Base-by-base conservation (phyloP, 2,888 invertebrate species). In the Adineta ricciae region DNA sequence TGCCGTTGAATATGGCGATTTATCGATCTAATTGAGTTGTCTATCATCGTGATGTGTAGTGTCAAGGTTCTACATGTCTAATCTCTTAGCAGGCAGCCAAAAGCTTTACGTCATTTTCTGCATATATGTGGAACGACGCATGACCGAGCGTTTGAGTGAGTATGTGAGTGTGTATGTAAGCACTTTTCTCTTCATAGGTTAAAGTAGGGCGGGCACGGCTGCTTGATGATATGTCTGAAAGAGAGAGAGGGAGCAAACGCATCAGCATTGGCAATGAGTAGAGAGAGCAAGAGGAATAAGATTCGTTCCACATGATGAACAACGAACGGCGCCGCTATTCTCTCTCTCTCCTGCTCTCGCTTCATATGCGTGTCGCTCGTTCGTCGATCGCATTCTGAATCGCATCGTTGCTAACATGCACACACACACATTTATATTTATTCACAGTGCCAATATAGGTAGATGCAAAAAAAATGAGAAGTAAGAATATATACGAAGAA, bases 301-400 rank as follows among this genome's bases (percentile, higher is more conserved):
- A 38, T 78, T 78, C 78, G 78, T 78, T 78, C 78, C 78, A 78
- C 78, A 78, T 78, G 78, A 78, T 78, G 78, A 78, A 78, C 78
- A 78, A 78, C 78, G 64, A 64, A 64, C 64, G 64, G 32, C 64
- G 64, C 64, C 64, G 32, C 19, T 7, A 64, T 64, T 64, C 32
- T 64, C 64, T 64, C 64, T 64, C 64, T 64, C n/a, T n/a, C 64
- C 19, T 46, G 5, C 46, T 46, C 46, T 46, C 11, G 46, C 32
- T 32, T 19, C 64, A 64, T 32, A 64, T 64, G 32, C 32, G 27
- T 32, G 64, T 64, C 64, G 32, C 64, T 64, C 64, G 64, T 64
- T 64, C 64, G 64, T 32, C 64, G 32, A 64, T 64, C 64, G 64
- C 19, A 27, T 64, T 64, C 64, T 64, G 64, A 27, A 64, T 64